Conservation (phyloP, 2,888 invertebrate genomes). For the Cheilosia impressa region DNA sequence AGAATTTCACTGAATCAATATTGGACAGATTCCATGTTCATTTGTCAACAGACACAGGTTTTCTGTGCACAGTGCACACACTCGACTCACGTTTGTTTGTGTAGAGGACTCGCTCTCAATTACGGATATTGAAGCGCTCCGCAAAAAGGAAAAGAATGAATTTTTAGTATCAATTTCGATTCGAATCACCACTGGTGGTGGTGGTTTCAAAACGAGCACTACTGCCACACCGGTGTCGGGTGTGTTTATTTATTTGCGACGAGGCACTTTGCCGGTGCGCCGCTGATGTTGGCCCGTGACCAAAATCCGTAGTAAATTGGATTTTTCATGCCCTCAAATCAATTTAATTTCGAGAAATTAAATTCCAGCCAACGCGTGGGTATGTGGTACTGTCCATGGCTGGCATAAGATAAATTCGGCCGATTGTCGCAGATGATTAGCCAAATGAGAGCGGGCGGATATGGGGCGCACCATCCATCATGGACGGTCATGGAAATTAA, state of each 20-base stretch:
- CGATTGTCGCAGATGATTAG: slow-evolving; percentile 58
- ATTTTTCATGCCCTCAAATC: slow-evolving; percentile 58
- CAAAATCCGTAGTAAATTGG: slow-evolving; percentile 49
- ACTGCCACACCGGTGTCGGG: slow-evolving; percentile 30
- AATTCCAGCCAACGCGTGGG: slow-evolving; percentile 13
- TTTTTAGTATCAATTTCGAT: slow-evolving; percentile 55
- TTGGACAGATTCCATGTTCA: slow-evolving; percentile 70
- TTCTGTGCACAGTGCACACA: slow-evolving; percentile 17
- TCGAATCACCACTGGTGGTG: slow-evolving; percentile 38
- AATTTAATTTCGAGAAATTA: slow-evolving; percentile 62
- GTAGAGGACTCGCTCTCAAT: slow-evolving; percentile 38
- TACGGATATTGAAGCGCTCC: slow-evolving; percentile 43
- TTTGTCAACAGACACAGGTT: slow-evolving; percentile 59
- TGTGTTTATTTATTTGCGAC: slow-evolving; percentile 63
- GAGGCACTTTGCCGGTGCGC: slow-evolving; percentile 34
- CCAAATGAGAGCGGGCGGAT: slow-evolving; percentile 14
- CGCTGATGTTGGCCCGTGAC: slow-evolving; percentile 32
- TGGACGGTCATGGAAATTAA: slow-evolving; percentile 28
- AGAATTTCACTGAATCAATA: slow-evolving; percentile 66
- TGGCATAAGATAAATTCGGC: slow-evolving; percentile 46
- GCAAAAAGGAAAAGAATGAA: slow-evolving; percentile 23
- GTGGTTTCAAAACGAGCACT: slow-evolving; percentile 53
- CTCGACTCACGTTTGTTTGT: slow-evolving; percentile 48
- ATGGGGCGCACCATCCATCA: slow-evolving; percentile 11
- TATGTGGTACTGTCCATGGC: background rate